phyloP scores from a whole-genome alignment of 2,113 vertebrate species.

The Crypturellus undulatus region DNA sequence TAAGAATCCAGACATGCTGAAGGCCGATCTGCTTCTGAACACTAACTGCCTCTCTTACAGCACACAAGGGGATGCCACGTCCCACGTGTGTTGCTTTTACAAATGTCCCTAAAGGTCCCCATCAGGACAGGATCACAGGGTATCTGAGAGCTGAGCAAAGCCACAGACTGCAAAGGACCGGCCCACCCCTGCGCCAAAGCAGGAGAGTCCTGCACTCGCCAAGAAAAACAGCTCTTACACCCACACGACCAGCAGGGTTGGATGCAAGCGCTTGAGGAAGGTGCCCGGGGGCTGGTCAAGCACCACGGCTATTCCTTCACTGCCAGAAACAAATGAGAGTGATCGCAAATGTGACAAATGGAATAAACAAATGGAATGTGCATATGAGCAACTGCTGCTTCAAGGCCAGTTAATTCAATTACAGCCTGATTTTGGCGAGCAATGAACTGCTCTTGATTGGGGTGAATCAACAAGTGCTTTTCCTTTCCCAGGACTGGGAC shows the following conservation, averaged over 20 bases:
- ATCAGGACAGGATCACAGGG: neutral
- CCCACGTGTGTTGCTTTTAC: neutral
- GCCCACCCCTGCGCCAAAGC: neutral
- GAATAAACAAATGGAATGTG: neutral
- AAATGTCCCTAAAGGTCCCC: neutral
- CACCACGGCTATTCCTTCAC: neutral
- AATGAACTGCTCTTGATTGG: neutral
- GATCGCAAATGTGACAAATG: constrained; percentile 20
- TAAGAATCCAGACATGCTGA: too few relatives aligned
- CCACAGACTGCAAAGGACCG: neutral
- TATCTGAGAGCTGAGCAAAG: neutral
- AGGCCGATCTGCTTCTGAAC: neutral
- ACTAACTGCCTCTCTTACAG: neutral
- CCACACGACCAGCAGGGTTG: too few relatives aligned
- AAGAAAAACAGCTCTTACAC: neutral
- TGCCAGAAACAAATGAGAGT: neutral
- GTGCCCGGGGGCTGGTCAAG: neutral
- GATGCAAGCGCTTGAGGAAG: neutral
- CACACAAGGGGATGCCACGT: neutral
- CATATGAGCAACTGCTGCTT: neutral
- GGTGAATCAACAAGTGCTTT: neutral
- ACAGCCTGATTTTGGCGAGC: neutral
- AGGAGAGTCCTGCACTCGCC: rapidly evolving
- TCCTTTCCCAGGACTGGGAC: neutral
- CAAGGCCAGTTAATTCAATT: neutral